These are phyloP conservation scores for Aphyosemion australe DNA, from an alignment of 2,113 vertebrate species.

Conservation along the genomic window DNA sequence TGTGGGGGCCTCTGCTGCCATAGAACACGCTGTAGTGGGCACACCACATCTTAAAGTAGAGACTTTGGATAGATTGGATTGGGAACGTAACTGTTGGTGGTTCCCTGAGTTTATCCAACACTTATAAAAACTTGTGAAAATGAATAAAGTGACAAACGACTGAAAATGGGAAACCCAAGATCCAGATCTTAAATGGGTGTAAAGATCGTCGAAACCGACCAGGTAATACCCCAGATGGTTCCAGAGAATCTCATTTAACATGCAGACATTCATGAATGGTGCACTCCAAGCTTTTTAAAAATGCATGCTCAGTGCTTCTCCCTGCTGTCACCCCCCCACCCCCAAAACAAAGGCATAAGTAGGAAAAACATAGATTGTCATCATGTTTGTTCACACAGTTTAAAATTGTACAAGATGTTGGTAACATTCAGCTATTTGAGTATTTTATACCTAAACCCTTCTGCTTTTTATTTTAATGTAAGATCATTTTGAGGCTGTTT, in stretches of 20 bases:
- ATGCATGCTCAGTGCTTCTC: slow-evolving; percentile 56
- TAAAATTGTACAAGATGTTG: neutral
- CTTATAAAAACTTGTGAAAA: neutral
- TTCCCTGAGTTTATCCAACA: neutral
- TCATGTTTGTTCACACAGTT: neutral
- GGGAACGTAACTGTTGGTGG: neutral
- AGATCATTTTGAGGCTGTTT: no score
- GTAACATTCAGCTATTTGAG: no score
- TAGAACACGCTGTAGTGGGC: slow-evolving; percentile 19
- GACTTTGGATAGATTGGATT: neutral
- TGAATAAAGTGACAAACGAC: neutral
- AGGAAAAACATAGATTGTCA: slow-evolving; percentile 17
- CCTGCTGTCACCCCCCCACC: slow-evolving; percentile 31
- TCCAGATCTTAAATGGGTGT: neutral
- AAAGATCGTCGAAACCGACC: slow-evolving; percentile 12
- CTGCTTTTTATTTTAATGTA: no score
- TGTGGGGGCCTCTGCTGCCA: slow-evolving; percentile 26
- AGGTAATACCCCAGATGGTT: slow-evolving; percentile 22
- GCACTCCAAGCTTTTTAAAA: slow-evolving; percentile 66
- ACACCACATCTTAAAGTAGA: neutral
- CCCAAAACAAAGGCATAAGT: slow-evolving; percentile 45
- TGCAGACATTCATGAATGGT: slow-evolving; percentile 47
- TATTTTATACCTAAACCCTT: no score
- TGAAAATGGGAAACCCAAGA: slow-evolving; percentile 1
- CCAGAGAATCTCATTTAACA: slow-evolving; percentile 47